Base-by-base conservation (phyloP, 2,797 vertebrate species). In the Arnoldichthys spilopterus region DNA sequence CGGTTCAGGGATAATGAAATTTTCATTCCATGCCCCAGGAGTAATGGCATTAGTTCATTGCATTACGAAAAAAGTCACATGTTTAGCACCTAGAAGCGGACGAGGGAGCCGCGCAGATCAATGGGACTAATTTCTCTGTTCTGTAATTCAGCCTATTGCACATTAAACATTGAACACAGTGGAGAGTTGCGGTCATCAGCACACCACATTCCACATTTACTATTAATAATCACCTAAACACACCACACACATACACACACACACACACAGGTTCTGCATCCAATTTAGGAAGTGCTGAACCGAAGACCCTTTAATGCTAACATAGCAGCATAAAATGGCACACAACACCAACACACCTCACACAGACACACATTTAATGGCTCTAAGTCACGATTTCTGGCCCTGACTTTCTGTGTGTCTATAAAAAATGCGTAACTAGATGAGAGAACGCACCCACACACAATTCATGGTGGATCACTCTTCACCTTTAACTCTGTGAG, bases 241-340 rank as follows among this genome's bases (percentile, higher is more conserved):
- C 47, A 56, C 12, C 34, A 16, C n/a, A 73, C 13, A 40, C 51
- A 40, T 8, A 11, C 30, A 51, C n/a, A 54, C 51, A 72, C 49
- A 56, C 43, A 54, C 28, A 32, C 18, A 71, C 49, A 54, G 1
- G 24, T 15, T 49, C 61, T 24, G 4, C 20, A 32, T 6, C 45
- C 26, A 61, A 18, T 28, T 61, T 18, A 51, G 20, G 59, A 72
- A 79, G 3, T 69, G 88, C 91, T 91, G 91, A 92, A 85, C 89
- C 61, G 82, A 84, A 86, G 70, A 86, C 88, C 89, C 80, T 69
- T 72, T 87, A 88, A 90, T 86, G 86, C 15, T 69, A 86, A 81
- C 84, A 88, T 63, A 74, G 72, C 85, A 32, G 18, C 87, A 91
- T 86, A 87, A 83, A 66, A 24, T 77, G 83, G 76, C 40, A 30